Evolutionary conservation across 2,113 vertebrate species (phyloP).

Genomic region (Indri indri): DNA sequence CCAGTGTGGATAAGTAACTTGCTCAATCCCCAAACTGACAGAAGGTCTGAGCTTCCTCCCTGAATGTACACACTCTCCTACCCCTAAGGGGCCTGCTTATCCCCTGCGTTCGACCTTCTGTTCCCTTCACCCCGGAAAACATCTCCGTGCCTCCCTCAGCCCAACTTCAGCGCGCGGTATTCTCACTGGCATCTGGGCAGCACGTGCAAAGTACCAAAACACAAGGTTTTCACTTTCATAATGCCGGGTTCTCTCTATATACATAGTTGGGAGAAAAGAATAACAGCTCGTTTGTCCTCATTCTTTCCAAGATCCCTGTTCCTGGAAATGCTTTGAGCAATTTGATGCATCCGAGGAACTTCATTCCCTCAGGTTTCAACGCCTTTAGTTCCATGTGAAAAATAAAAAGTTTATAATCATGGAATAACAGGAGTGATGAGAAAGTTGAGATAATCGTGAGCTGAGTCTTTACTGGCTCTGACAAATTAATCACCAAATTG

Average conservation of each 20-base stretch:
- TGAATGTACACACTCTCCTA: accelerated
- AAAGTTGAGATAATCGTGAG: not conserved
- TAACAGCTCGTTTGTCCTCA: not conserved
- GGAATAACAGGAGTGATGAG: not conserved
- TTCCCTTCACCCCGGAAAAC: not conserved
- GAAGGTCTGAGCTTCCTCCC: not conserved
- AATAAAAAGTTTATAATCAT: not conserved
- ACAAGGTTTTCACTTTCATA: not conserved
- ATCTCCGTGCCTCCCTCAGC: not conserved
- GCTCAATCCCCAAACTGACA: not conserved
- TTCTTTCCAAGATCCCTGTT: not conserved
- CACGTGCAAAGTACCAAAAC: not conserved
- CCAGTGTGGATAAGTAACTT: too few species aligned
- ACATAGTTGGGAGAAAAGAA: not conserved
- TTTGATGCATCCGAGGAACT: not conserved
- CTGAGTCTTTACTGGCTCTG: not conserved
- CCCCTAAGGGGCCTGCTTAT: not conserved
- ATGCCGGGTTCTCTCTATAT: not conserved
- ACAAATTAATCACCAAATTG: conserved; percentile 50
- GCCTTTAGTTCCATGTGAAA: not conserved
- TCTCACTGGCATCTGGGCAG: not conserved
- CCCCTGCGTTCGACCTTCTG: not conserved
- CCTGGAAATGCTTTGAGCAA: not conserved
- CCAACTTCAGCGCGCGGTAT: not conserved
- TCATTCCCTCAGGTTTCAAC: not conserved